Evolutionary conservation across 2,797 vertebrate species (phyloP).

Genomic region (Phataginus tricuspis): DNA sequence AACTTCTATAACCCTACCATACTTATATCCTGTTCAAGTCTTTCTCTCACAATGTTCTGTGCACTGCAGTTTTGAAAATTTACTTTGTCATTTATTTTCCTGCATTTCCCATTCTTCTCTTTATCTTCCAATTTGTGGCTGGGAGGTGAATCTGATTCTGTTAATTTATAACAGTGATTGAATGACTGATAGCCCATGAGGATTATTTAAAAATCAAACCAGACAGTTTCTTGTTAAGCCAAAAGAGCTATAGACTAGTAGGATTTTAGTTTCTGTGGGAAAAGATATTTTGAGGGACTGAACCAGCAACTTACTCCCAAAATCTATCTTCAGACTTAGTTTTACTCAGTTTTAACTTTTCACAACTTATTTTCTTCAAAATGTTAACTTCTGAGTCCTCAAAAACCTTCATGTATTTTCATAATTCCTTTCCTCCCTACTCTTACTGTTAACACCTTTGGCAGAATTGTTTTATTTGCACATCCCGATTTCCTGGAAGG

Average conservation of each 20-base stretch:
- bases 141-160: neutral
- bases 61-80: neutral
- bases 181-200: neutral
- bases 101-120: neutral
- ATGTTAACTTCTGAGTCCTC: neutral
- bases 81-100: neutral
- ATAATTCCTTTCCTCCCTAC: neutral
- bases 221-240: neutral
- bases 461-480: conserved; percentile 7
- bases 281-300: neutral
- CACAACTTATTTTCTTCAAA: neutral
- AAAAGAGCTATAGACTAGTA: neutral
- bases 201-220: conserved; percentile 14
- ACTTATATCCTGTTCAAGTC: neutral
- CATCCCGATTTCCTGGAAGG: neutral
- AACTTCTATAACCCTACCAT: neutral
- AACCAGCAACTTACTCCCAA: neutral
- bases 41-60: neutral
- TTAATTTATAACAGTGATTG: neutral
- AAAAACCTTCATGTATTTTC: neutral
- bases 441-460: neutral
- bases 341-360: neutral
- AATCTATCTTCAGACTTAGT: conserved; percentile 18
- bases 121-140: neutral
- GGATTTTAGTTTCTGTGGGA: conserved; percentile 21